Evolutionary conservation across 2,113 vertebrate genomes (phyloP).

Genomic region (Oryzias curvinotus): DNA sequence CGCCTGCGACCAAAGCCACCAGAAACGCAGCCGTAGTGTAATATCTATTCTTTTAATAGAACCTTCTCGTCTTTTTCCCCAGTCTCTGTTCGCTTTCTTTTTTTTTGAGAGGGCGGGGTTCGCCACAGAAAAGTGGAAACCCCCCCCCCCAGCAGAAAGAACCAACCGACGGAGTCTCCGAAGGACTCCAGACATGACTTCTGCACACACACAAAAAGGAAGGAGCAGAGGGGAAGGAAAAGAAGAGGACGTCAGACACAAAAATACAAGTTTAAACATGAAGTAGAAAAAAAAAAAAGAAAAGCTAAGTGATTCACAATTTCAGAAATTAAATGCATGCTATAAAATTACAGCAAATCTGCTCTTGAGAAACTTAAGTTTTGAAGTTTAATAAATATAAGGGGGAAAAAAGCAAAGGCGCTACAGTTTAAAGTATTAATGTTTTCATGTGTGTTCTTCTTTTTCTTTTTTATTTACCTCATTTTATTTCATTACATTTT

Average conservation of each 20-base stretch:
- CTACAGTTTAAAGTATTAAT: conserved; percentile 76
- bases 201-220: conserved; percentile 53
- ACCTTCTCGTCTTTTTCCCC: conserved; percentile 78
- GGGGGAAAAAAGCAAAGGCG: conserved; percentile 67
- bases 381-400: conserved; percentile 77
- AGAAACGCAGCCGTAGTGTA: conserved; percentile 54
- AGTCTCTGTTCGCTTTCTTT: conserved; percentile 74
- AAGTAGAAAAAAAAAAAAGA: conserved; percentile 62
- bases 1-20: conserved; percentile 26
- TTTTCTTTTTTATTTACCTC: conserved; percentile 58
- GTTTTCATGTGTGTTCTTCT: conserved; percentile 74
- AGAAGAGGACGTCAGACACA: conserved; percentile 72
- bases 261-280: conserved; percentile 66
- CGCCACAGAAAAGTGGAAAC: conserved; percentile 47
- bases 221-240: conserved; percentile 73
- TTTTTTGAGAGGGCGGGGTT: conserved; percentile 42
- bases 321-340: conserved; percentile 83
- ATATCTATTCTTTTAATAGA: conserved; percentile 77
- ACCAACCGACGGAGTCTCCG: conserved; percentile 47
- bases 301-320: conserved; percentile 76
- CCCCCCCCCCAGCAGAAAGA: conserved; percentile 44
- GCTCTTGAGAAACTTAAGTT: conserved; percentile 80
- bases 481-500: conserved; percentile 63
- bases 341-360: conserved; percentile 80
- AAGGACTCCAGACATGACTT: conserved; percentile 67